Evolutionary conservation across 1,140 invertebrate species (phyloP), one percentile per base, ranked within the genome.

Genomic region (Paracyclopina nana): DNA sequence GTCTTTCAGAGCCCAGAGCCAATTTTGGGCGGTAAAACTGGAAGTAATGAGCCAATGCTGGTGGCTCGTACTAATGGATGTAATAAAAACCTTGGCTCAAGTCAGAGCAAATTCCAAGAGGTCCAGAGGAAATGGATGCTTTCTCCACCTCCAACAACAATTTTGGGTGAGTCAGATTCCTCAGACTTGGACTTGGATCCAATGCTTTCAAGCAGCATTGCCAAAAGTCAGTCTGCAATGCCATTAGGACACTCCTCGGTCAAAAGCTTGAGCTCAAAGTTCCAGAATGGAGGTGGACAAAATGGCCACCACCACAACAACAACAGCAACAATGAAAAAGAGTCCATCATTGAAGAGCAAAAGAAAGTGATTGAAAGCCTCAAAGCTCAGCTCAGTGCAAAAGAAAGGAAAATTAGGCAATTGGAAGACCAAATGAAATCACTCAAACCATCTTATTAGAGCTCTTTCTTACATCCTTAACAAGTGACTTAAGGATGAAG

Each of bases 101-200:
- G 29, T n/a, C 8, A n/a, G 8, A 44, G 14, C 42, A 44, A 44
- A 20, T 44, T 44, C 42, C 42, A 44, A 44, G 42, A 44, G 16
- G 42, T 44, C 24, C 42, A 44, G 24, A 14, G 24, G 4, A 44
- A 44, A 24, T 44, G 42, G 42, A 44, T 25, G 12, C n/a, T 22
- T 20, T 12, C 14, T 25, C 16, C n/a, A 20, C 42, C 16, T 18
- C 16, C 16, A 12, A 24, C 14, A 20, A n/a, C 42, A 5, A 38
- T 16, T 38, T 24, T 24, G n/a, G 12, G 16, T 12, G 14, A 14
- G 16, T n/a, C 16, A 18, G n/a, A 14, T 24, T 22, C 42, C 4
- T 6, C 24, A 24, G 42, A 44, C n/a, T 14, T 20, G 16, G 24
- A 20, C 24, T 24, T 44, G 16, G 42, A 44, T 44, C 4, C 16